Evolutionary conservation across 2,113 vertebrate species (phyloP).

Genomic region (Cryptoleucopteryx plumbea): DNA sequence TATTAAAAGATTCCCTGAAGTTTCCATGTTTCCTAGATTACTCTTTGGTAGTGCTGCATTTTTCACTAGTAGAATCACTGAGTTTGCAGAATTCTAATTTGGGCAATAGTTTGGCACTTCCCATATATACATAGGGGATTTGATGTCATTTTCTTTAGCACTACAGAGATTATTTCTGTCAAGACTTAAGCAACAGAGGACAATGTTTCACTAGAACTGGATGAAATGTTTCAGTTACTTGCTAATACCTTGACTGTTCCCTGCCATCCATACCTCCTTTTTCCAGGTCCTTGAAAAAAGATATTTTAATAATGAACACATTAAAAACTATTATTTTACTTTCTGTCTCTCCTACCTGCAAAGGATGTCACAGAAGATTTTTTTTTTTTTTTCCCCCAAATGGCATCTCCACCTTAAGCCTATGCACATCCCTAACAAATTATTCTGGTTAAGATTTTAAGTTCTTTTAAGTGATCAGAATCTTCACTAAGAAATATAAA

Average conservation of each 20-base stretch:
- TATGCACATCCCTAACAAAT: background rate
- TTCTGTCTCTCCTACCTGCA: background rate
- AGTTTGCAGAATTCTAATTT: background rate
- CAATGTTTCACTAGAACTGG: background rate
- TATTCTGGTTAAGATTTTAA: background rate
- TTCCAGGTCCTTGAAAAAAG: background rate
- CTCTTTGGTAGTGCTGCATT: background rate
- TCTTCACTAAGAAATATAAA: background rate
- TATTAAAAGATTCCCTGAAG: background rate
- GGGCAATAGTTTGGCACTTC: background rate
- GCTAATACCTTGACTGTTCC: background rate
- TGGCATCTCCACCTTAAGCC: background rate
- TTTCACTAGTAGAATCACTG: background rate
- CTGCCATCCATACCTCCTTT: background rate
- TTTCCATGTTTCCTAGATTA: background rate
- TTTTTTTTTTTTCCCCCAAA: background rate
- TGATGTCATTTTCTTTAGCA: background rate
- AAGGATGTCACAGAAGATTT: background rate
- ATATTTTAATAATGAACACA: background rate
- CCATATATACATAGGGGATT: background rate
- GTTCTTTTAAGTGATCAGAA: background rate
- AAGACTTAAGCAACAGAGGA: background rate
- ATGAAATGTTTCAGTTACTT: background rate
- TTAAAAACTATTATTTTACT: background rate
- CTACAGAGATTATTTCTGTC: background rate